These are phyloP conservation scores for Apis cerana DNA, from an alignment of 1,140 invertebrate species.

Conservation along the genomic window DNA sequence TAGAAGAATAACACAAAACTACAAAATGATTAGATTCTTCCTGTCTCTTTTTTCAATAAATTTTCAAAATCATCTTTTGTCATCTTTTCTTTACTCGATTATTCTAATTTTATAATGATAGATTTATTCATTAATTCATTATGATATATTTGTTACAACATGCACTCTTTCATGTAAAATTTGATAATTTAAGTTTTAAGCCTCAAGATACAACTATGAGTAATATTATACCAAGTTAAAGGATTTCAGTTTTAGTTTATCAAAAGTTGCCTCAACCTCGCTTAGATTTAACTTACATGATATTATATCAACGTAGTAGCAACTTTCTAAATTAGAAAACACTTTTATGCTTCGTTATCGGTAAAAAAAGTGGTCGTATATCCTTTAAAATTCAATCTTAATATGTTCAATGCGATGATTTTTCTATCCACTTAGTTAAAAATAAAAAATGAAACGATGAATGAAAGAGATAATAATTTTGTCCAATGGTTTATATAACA, in stretches of 20 bases:
- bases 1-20: too few species aligned
- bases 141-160: too few species aligned
- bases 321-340: neutral
- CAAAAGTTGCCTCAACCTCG: neutral
- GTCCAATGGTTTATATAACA: neutral
- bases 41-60: too few species aligned
- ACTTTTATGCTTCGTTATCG: neutral
- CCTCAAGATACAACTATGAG: neutral
- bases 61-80: too few species aligned
- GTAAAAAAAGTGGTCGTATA: neutral
- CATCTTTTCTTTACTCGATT: neutral
- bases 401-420: too few species aligned
- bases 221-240: neutral
- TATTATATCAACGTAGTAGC: neutral
- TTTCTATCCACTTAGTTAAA: neutral
- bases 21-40: too few species aligned
- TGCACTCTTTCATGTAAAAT: too few species aligned
- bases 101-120: too few species aligned
- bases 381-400: neutral
- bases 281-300: neutral
- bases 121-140: too few species aligned
- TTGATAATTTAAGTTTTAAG: too few species aligned
- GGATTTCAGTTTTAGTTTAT: neutral
- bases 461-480: neutral
- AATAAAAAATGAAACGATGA: too few species aligned